Evolutionary conservation across 2,888 invertebrate genomes (phyloP).

Genomic region (Leptopilina syphax): DNA sequence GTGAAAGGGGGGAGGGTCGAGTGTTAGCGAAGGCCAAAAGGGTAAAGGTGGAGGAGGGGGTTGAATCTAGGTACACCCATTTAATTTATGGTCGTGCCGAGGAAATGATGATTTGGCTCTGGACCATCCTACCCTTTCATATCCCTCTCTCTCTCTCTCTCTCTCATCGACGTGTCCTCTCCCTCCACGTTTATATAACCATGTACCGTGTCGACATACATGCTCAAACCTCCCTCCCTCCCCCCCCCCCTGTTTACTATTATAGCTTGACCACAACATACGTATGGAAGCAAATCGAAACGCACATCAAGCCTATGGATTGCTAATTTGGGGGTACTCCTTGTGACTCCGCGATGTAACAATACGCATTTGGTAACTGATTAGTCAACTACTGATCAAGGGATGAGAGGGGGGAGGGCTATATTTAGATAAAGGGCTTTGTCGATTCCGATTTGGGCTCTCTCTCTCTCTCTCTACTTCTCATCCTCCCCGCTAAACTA

Average conservation of each 20-base stretch:
- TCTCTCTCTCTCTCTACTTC: not conserved
- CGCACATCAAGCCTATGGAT: constrained; percentile 41
- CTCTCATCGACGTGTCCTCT: not conserved
- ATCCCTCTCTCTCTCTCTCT: not conserved
- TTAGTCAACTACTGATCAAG: constrained; percentile 41
- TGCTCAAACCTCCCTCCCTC: not conserved
- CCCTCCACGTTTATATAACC: constrained; percentile 27
- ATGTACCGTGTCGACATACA: constrained; percentile 36
- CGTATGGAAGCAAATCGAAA: constrained; percentile 33
- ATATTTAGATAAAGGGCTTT: constrained; percentile 40
- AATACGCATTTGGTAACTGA: constrained; percentile 41
- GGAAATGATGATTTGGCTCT: constrained; percentile 60
- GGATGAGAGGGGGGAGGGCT: not conserved
- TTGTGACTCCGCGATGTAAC: constrained; percentile 36
- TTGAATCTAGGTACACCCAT: constrained; percentile 52
- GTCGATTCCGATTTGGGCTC: constrained; percentile 29
- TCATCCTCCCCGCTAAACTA: not conserved
- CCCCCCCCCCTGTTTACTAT: constrained; percentile 20
- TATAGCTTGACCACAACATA: constrained; percentile 39
- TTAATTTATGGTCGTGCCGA: constrained; percentile 57
- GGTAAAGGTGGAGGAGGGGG: not conserved
- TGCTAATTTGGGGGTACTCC: constrained; percentile 39
- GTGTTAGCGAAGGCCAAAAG: not conserved
- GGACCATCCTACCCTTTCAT: constrained; percentile 43
- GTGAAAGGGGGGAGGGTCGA: not conserved